phyloP scores from a whole-genome alignment of 1,140 invertebrate genomes.

The Ruditapes philippinarum region DNA sequence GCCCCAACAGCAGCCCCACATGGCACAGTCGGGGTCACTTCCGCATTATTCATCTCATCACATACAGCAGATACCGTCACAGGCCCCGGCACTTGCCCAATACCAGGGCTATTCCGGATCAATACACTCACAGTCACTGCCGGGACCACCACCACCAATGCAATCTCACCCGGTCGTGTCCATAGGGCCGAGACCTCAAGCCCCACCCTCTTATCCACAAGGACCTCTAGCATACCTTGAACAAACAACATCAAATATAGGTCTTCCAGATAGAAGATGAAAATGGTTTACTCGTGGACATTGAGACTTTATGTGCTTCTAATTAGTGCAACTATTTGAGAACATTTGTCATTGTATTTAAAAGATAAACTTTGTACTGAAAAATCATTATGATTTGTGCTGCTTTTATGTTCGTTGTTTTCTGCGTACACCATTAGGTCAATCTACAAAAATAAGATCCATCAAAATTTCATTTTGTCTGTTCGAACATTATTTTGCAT shows the following conservation, averaged over 20 bases:
- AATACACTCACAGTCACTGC: conserved; percentile 30
- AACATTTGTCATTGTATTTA: too few relatives aligned
- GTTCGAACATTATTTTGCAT: too few relatives aligned
- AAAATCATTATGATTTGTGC: too few relatives aligned
- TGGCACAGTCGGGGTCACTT: background rate
- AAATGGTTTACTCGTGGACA: too few relatives aligned
- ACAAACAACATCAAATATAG: conserved; percentile 65
- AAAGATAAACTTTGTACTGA: too few relatives aligned
- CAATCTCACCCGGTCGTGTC: conserved; percentile 14
- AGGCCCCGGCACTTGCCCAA: conserved; percentile 12
- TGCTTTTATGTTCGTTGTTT: too few relatives aligned
- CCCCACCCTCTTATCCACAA: conserved; percentile 64
- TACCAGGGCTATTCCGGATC: conserved; percentile 34
- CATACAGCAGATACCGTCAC: conserved; percentile 17
- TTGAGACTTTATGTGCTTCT: too few relatives aligned
- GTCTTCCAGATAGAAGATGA: conserved; percentile 56
- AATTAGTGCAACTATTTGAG: too few relatives aligned
- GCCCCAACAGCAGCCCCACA: conserved; percentile 4
- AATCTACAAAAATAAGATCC: too few relatives aligned
- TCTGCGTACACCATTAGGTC: too few relatives aligned
- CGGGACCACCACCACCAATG: conserved; percentile 8
- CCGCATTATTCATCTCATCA: conserved; percentile 42
- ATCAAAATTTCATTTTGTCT: too few relatives aligned
- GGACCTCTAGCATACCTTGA: conserved; percentile 61
- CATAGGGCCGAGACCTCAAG: conserved; percentile 20